Percentiles rank a stretch among this genome's conserved stretches.
Conservation (phyloP, 2,888 invertebrate species). For the Agrotis segetum region DNA sequence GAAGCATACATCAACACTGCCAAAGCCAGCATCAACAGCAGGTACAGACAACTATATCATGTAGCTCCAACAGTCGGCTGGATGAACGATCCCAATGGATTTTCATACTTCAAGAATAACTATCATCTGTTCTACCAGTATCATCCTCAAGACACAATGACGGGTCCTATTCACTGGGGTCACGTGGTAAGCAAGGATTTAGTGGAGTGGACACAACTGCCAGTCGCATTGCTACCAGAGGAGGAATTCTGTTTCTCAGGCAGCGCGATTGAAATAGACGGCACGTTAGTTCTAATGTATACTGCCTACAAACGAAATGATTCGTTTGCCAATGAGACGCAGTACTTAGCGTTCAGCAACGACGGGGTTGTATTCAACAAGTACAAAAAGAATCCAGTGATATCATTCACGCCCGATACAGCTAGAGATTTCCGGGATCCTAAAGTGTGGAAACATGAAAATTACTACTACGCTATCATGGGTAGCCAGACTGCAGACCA, state of each 20-base stretch:
- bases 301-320: slow-evolving; percentile 70
- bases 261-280: slow-evolving; percentile 83
- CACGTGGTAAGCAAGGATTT: slow-evolving; percentile 86
- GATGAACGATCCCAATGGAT: slow-evolving; percentile 91
- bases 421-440: slow-evolving; percentile 87
- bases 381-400: slow-evolving; percentile 83
- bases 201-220: slow-evolving; percentile 85
- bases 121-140: slow-evolving; percentile 90
- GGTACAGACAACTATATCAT: slow-evolving; percentile 82
- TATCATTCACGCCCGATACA: slow-evolving; percentile 76
- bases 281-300: slow-evolving; percentile 81
- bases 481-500: slow-evolving; percentile 80
- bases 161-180: slow-evolving; percentile 90
- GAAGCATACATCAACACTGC: slow-evolving; percentile 22
- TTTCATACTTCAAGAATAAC: slow-evolving; percentile 85
- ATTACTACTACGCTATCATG: slow-evolving; percentile 83
- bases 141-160: slow-evolving; percentile 83
- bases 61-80: slow-evolving; percentile 86
- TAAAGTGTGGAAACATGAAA: slow-evolving; percentile 83
- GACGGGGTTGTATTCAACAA: slow-evolving; percentile 84
- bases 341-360: slow-evolving; percentile 82
- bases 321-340: slow-evolving; percentile 68
- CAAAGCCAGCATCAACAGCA: slow-evolving; percentile 11
- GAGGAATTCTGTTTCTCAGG: slow-evolving; percentile 85
- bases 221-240: slow-evolving; percentile 87